These are phyloP conservation scores for Cheilosia vulpina DNA, from an alignment of 2,888 invertebrate species.

Conservation along the genomic window DNA sequence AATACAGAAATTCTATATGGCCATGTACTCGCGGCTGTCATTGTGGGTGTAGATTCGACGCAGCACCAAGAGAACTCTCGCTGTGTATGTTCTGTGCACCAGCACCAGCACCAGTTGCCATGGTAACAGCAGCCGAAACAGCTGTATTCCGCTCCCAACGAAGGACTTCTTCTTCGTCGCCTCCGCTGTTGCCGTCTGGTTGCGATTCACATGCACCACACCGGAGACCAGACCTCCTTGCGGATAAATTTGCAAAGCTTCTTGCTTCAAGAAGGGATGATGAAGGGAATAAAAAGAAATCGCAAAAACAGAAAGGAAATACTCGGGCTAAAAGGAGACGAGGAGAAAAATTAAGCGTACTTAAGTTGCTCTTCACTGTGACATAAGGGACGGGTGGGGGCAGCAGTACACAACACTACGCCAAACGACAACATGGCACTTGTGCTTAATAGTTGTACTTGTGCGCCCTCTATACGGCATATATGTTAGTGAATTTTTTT, in stretches of 20 bases:
- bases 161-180: conserved; percentile 59
- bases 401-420: conserved; percentile 46
- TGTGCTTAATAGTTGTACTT: conserved; percentile 73
- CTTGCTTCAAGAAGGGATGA: conserved; percentile 58
- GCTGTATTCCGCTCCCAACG: conserved; percentile 65
- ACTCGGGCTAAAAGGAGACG: conserved; percentile 27
- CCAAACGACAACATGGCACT: conserved; percentile 66
- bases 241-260: conserved; percentile 57
- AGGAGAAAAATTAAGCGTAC: conserved; percentile 56
- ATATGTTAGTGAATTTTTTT: conserved; percentile 41
- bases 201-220: conserved; percentile 9
- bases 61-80: conserved; percentile 46
- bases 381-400: conserved; percentile 23
- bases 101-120: conserved; percentile 60
- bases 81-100: background rate
- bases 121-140: conserved; percentile 71
- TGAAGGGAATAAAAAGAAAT: conserved; percentile 24
- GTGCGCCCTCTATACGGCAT: conserved; percentile 69
- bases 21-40: conserved; percentile 9
- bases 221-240: conserved; percentile 13
- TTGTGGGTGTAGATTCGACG: conserved; percentile 53
- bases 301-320: conserved; percentile 51
- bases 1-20: conserved; percentile 16
- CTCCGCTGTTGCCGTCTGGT: conserved; percentile 23
- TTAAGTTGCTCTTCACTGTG: conserved; percentile 61